Percentiles rank a stretch among this genome's conserved stretches.
These are phyloP conservation scores for Ochotona curzoniae DNA, from an alignment of 2,113 vertebrate genomes.

Conservation along the genomic window DNA sequence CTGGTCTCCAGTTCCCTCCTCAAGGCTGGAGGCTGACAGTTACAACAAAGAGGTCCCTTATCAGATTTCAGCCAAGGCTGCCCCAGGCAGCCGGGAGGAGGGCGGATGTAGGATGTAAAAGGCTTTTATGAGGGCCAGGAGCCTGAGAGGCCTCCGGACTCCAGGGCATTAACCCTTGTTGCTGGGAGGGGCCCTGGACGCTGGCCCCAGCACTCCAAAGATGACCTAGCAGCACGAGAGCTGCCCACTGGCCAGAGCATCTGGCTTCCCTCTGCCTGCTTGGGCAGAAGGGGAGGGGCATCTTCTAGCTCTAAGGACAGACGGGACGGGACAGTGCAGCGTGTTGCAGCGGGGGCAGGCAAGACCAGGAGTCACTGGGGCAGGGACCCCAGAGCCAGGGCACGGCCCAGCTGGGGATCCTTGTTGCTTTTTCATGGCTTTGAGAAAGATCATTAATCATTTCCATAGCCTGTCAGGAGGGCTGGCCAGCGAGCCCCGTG, in stretches of 20 bases:
- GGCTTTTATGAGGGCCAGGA: constrained; percentile 61
- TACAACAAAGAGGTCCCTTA: constrained; percentile 85
- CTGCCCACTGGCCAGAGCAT: too few species aligned
- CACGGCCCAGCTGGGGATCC: constrained; percentile 25
- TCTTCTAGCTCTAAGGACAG: not conserved
- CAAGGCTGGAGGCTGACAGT: constrained; percentile 83
- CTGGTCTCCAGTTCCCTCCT: constrained; percentile 78
- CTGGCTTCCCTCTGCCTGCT: too few species aligned
- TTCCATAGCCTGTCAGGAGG: not conserved
- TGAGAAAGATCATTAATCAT: constrained; percentile 58
- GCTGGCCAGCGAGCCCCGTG: not conserved
- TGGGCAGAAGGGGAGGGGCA: not conserved
- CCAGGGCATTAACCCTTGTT: constrained; percentile 58
- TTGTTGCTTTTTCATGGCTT: constrained; percentile 59
- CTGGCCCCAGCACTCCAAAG: not conserved
- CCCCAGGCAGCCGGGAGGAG: not conserved
- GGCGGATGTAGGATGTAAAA: constrained; percentile 54
- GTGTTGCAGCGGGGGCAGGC: not conserved
- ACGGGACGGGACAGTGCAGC: not conserved
- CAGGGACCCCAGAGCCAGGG: constrained; percentile 31
- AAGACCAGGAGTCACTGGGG: not conserved
- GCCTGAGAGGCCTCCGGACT: not conserved
- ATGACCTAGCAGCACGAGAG: too few species aligned
- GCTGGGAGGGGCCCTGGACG: not conserved
- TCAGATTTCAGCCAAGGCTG: constrained; percentile 88